Evolutionary conservation across 1,140 invertebrate species (phyloP), one percentile per base, ranked within the genome.

Genomic region (Planococcus citri): DNA sequence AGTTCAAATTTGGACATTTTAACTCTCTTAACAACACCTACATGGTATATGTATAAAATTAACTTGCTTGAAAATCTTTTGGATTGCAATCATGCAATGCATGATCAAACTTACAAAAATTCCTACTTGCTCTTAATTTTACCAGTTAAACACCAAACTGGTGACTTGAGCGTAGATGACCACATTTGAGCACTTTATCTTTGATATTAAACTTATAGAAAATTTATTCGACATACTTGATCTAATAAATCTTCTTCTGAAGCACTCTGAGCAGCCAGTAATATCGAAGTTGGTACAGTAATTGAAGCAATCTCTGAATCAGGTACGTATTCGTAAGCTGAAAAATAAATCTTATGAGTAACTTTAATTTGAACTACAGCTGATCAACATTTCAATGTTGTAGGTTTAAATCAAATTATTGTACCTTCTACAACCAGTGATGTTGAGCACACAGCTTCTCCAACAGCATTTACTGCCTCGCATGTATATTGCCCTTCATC

Each of bases 321-420:
- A 64, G 91, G 90, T 72, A 92, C 83, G 79, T 96, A 95, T 82
- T 96, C 93, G 78, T 94, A 96, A 69, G 92, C 92, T 94, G 80
- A 72, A 77, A 76, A 76, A 27, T 12, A 69, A 25, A 9, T 37
- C 14, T 14, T 8, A 8, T 14, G 33, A 6, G 14, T 37, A 37
- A 37, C n/a, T n/a, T n/a, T n/a, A n/a, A n/a, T n/a, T 37, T 37
- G 33, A 37, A 37, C 33, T 37, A 37, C 33, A 37, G 33, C 6
- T 37, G 33, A 24, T 58, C 29, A 33, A 33, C 29, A 33, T 3
- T 33, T 33, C 29, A 33, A 33, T n/a, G n/a, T n/a, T n/a, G n/a
- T n/a, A 6, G 14, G 6, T 14, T 37, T 37, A 37, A 37, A 8
- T 37, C 33, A 51, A 51, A 33, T 38, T 9, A 69, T 74, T 75